These are phyloP conservation scores for Ceraclea dissimilis DNA, from an alignment of 2,888 invertebrate species.

Conservation along the genomic window DNA sequence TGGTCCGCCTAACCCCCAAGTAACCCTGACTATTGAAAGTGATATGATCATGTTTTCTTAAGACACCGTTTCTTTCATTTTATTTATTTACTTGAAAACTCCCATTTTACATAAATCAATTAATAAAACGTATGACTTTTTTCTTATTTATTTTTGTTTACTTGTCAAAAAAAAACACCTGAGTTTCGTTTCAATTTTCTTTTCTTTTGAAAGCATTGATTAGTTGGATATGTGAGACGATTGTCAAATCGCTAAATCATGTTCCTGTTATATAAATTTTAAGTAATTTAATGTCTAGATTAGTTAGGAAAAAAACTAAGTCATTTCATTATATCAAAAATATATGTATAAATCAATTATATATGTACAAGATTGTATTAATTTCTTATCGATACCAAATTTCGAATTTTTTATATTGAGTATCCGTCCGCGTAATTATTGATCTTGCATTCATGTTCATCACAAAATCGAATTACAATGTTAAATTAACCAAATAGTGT, in stretches of 20 bases:
- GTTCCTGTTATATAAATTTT: slow-evolving; percentile 25
- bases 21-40: slow-evolving; percentile 20
- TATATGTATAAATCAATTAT: slow-evolving; percentile 5
- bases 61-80: slow-evolving; percentile 17
- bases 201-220: slow-evolving; percentile 15
- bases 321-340: slow-evolving; percentile 21
- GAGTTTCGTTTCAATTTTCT: slow-evolving; percentile 2
- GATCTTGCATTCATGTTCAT: too few species aligned
- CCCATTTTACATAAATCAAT: slow-evolving; percentile 3
- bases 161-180: slow-evolving; percentile 9
- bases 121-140: slow-evolving; percentile 16
- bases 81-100: background rate
- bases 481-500: too few species aligned
- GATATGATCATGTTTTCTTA: slow-evolving; percentile 24
- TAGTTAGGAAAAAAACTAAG: slow-evolving; percentile 26
- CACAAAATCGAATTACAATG: too few species aligned
- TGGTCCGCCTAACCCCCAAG: slow-evolving; percentile 16
- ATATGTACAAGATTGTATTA: background rate
- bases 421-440: too few species aligned
- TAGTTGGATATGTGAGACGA: slow-evolving; percentile 15
- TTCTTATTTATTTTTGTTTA: slow-evolving; percentile 21
- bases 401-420: too few species aligned
- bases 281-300: slow-evolving; percentile 26
- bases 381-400: background rate
- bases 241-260: slow-evolving; percentile 24